Evolutionary conservation across 2,113 vertebrate species (phyloP), one percentile per base, ranked within the genome.

Genomic region (Equus przewalskii): DNA sequence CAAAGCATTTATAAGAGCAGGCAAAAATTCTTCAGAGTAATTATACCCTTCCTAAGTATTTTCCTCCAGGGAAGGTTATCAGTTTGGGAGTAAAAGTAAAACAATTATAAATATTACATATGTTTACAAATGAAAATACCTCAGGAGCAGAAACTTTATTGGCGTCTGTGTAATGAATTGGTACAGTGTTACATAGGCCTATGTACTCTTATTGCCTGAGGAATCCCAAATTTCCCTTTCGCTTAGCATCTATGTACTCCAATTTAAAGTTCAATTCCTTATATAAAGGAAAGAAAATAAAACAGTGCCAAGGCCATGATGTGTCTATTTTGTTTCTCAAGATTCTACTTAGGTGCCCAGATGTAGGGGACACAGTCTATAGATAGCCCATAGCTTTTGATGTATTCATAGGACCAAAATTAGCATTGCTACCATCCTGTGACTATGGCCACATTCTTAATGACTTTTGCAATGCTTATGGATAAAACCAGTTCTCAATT

Each of bases 401-500:
- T 94, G 56, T 96, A 83, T 88, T 54, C 64, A 69, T 41, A 75
- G 72, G 82, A 64, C 65, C 72, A 78, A 81, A 97, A 91, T 97
- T 94, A 91, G 81, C 78, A 86, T 82, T 73, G 80, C 91, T 97
- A 84, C 79, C 67, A 94, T 93, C 88, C 89, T 94, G 78, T 82
- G 72, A 97, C 88, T 97, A 14, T 96, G 85, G 73, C 85, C 88
- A 54, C 51, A 97, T 94, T 95, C 94, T 91, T 97, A 94, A 97
- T 83, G 85, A 97, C 75, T 96, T 82, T 96, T 95, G 67, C n/a
- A 86, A 93, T 73, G 69, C 46, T 93, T 91, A 89, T 96, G 69
- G 82, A 79, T 89, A 89, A 96, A 98, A 89, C 83, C 58, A 89
- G 19, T 89, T 97, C 89, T 89, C 96, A 93, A 86, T 98, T 97